Base-by-base conservation (phyloP, 2,888 invertebrate species). In the Mythimna albipuncta region DNA sequence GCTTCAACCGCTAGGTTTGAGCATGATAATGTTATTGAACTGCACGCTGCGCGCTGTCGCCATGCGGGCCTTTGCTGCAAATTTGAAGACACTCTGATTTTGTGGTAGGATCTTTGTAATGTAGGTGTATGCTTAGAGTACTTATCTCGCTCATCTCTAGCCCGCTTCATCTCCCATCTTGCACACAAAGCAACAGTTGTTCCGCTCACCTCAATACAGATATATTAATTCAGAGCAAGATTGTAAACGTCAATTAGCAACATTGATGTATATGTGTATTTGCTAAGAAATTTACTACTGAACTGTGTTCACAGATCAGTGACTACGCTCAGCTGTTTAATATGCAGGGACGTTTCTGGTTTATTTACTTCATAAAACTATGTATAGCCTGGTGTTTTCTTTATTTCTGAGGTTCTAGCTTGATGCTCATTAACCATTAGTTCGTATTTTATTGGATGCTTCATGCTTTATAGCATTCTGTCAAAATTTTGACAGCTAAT, bases 241-340 rank as follows among this genome's bases (percentile, higher is more conserved):
- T 91, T 90, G 92, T 92, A 90, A 90, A 92, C 88, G 94, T 94
- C 93, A 94, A 94, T 95, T 94, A 93, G 91, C 86, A 75, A 75
- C 69, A 66, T 76, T 79, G 83, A 83, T 86, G 79, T 80, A 80
- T 82, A 79, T 75, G 79, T 82, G 70, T 85, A 79, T 80, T 77
- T 81, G 32, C 41, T 54, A 64, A 35, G 55, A 78, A 84, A 84
- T 84, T 84, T 84, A 86, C 81, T 81, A 55, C 21, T 35, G 61
- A 80, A 58, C 75, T 68, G 61, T 79, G 69, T 52, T 41, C 84
- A 74, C 80, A 64, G 80, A 74, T 79, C 83, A 58, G 54, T 35
- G 55, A 83, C 67, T 83, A 79, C 67, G 75, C 58, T 59, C 54
- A 69, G 35, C 66, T 63, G 50, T 62, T 80, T 81, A 68, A 62